Evolutionary conservation across 2,888 invertebrate species (phyloP).

Genomic region (Tetramorium bicarinatum): DNA sequence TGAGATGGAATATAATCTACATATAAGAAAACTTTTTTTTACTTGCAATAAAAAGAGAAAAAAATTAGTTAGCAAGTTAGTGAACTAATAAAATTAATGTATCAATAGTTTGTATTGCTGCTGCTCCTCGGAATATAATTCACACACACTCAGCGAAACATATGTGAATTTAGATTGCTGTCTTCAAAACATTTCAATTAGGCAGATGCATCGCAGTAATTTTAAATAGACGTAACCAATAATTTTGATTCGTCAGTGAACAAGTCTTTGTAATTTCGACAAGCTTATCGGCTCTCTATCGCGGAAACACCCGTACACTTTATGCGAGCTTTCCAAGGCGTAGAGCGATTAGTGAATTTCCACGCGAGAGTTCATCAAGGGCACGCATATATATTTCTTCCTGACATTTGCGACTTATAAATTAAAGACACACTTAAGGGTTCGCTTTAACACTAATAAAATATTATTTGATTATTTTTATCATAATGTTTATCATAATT

Average conservation of each 20-base stretch:
- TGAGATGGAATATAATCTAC: not conserved
- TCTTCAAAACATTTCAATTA: constrained; percentile 41
- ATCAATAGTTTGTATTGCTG: not conserved
- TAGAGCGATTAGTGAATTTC: constrained; percentile 30
- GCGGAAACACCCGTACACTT: not conserved
- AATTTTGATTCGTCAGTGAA: constrained; percentile 16
- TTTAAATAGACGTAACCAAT: constrained; percentile 20
- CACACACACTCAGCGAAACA: constrained; percentile 3
- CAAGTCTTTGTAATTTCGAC: constrained; percentile 23
- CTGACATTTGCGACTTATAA: not conserved
- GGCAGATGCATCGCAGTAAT: not conserved
- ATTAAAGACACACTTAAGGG: not conserved
- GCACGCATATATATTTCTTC: not conserved
- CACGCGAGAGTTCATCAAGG: constrained; percentile 23
- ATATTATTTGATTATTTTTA: not conserved
- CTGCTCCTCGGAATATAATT: constrained; percentile 18
- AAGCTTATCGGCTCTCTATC: constrained; percentile 19
- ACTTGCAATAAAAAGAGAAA: constrained; percentile 14
- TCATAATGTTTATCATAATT: too few relatives aligned
- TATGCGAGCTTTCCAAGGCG: constrained; percentile 21
- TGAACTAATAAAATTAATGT: constrained; percentile 22
- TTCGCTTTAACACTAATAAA: not conserved
- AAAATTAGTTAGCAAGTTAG: not conserved
- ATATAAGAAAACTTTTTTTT: constrained; percentile 20
- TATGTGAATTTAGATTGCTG: constrained; percentile 19